Evolutionary conservation across 2,113 vertebrate species (phyloP), one percentile per base, ranked within the genome.

Genomic region (Desmodus rotundus): DNA sequence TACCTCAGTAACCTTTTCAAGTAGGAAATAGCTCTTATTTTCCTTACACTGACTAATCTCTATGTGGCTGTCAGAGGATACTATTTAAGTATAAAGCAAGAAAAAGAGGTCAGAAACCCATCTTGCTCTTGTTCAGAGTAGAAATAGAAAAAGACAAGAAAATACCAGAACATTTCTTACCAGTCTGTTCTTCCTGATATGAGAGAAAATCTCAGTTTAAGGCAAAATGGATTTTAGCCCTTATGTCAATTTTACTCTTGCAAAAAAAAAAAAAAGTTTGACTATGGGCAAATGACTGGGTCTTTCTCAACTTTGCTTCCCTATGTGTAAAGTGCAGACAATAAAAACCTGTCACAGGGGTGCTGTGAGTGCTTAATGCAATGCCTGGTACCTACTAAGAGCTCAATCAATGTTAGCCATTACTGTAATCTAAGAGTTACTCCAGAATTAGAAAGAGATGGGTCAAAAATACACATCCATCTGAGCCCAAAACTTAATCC

Each of bases 21-120:
- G 92, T 89, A 90, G 77, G 33, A 95, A 97, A 96, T 90, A 77
- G 72, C 41, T 93, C 97, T 97, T 96, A 94, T 88, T 97, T 97
- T 76, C 84, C 43, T 95, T 96, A 91, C 17, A 86, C 58, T 91
- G 81, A 88, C 87, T 95, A 96, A 96, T 96, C 91, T 95, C 91
- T 93, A 5, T 74, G 76, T 94, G 88, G 45, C 91, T 95, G 94
- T 92, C 95, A 97, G 87, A 91, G 52, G 33, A 74, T 82, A 92
- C 67, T 94, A 96, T 96, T 97, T 97, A 97, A 96, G 96, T 76
- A 92, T 58, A 96, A 89, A 68, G 80, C 33, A 94, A 91, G 74
- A 88, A 96, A 97, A 95, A 77, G 85, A 96, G 91, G 82, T 97
- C 94, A 97, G 93, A 96, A 88, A 91, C 88, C 67, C 91, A 86